Evolutionary conservation across 1,140 invertebrate genomes (phyloP).

Genomic region (Planococcus citri): DNA sequence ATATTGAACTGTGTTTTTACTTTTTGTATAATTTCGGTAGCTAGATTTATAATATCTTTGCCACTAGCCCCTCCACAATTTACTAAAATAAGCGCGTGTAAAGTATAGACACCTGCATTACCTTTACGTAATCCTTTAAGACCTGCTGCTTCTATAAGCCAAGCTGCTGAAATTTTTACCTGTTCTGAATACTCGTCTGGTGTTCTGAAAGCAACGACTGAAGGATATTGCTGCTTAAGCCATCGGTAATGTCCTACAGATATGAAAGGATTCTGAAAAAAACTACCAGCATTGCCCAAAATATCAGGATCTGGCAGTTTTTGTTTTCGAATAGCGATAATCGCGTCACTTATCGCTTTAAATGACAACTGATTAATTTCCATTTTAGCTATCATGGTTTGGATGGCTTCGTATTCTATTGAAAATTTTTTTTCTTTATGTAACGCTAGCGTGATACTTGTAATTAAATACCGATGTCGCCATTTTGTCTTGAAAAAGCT

Average conservation of each 20-base stretch:
- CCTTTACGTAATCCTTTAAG: slow-evolving; percentile 9
- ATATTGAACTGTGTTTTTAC: background rate
- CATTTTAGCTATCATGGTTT: background rate
- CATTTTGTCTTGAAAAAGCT: background rate
- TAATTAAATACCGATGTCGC: background rate
- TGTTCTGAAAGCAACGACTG: too few relatives aligned
- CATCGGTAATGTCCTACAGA: background rate
- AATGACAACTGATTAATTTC: background rate
- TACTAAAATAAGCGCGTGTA: slow-evolving; percentile 11
- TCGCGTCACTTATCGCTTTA: too few relatives aligned
- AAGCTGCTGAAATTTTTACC: slow-evolving; percentile 11
- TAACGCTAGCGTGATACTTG: background rate
- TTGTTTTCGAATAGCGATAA: background rate
- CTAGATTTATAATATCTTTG: background rate
- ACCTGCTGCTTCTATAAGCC: background rate
- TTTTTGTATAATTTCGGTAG: background rate
- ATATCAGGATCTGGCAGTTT: slow-evolving; percentile 9
- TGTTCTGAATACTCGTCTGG: background rate
- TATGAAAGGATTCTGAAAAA: slow-evolving; percentile 16
- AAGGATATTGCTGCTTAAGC: background rate
- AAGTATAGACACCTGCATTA: background rate
- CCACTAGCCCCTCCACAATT: background rate
- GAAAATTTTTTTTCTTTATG: too few relatives aligned
- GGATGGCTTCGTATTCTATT: background rate
- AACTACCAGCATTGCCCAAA: slow-evolving; percentile 10